Conservation (phyloP, 2,888 invertebrate species). For the Tetropium fuscum region DNA sequence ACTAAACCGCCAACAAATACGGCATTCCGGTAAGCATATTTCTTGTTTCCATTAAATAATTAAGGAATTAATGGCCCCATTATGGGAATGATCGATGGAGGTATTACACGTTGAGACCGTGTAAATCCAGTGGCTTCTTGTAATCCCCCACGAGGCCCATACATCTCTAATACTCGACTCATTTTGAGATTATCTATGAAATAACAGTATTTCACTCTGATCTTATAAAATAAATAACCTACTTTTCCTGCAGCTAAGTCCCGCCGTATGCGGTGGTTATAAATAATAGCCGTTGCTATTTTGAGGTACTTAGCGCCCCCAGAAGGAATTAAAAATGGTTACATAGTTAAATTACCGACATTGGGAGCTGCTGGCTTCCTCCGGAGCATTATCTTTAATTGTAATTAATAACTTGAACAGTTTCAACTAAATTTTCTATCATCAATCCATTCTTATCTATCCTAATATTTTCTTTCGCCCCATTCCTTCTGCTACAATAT, state of each 20-base stretch:
- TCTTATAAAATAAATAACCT: slow-evolving; percentile 28
- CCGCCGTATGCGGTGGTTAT: background rate
- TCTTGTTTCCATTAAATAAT: slow-evolving; percentile 29
- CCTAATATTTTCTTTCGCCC: no score
- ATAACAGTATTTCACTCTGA: slow-evolving; percentile 39
- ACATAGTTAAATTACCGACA: no score
- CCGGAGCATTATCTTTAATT: no score
- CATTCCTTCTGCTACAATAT: no score
- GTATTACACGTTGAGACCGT: slow-evolving; percentile 24
- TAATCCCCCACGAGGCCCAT: slow-evolving; percentile 40
- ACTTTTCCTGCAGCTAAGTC: slow-evolving; percentile 3
- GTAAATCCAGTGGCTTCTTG: slow-evolving; percentile 36
- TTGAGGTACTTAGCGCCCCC: no score
- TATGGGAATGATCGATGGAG: slow-evolving; percentile 29
- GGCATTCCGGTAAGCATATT: slow-evolving; percentile 17
- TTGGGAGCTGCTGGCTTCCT: no score
- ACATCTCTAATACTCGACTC: slow-evolving; percentile 39
- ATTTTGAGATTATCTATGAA: slow-evolving; percentile 37
- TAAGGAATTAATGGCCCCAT: slow-evolving; percentile 29
- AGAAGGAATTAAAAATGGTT: no score
- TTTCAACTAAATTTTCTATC: no score
- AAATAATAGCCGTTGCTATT: background rate
- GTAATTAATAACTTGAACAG: no score
- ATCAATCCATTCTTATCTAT: no score
- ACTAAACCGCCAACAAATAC: background rate